Percentiles rank a stretch among this genome's conserved stretches.
phyloP scores from a whole-genome alignment of 2,888 invertebrate species.

The Emmelina monodactyla region DNA sequence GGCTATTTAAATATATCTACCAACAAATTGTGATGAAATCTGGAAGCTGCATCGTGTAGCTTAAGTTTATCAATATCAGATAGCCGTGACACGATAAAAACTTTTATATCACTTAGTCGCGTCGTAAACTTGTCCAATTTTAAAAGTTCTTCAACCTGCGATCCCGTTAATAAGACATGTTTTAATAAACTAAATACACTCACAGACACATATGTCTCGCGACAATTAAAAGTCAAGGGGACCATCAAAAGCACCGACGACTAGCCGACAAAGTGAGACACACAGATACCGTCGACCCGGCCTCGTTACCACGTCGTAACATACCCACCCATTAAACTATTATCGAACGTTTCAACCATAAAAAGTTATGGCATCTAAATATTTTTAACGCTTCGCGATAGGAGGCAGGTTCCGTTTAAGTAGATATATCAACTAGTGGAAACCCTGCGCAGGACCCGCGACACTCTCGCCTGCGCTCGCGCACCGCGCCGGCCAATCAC shows the following conservation, averaged over 20 bases:
- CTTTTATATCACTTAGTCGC: not conserved
- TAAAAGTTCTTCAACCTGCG: not conserved
- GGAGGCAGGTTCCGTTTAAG: slow-evolving; percentile 26
- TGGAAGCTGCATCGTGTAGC: not conserved
- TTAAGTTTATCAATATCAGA: not conserved
- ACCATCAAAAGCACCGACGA: slow-evolving; percentile 30
- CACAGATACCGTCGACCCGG: no score
- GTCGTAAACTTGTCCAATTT: not conserved
- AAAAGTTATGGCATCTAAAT: slow-evolving; percentile 44
- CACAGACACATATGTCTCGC: slow-evolving; percentile 17
- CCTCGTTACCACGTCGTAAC: slow-evolving; percentile 25
- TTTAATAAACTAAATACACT: not conserved
- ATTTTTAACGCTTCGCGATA: slow-evolving; percentile 40
- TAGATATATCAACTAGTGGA: no score
- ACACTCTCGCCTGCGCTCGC: slow-evolving; percentile 22
- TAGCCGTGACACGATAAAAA: not conserved
- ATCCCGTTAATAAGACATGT: not conserved
- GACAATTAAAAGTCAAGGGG: slow-evolving; percentile 26
- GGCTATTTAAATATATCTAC: no score
- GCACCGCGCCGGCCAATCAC: slow-evolving; percentile 24
- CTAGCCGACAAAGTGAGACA: slow-evolving; percentile 9
- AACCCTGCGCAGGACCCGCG: no score
- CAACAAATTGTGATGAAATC: no score
- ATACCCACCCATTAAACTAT: slow-evolving; percentile 34
- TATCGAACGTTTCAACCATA: slow-evolving; percentile 41